Evolutionary conservation across 1,140 invertebrate species (phyloP), one percentile per base, ranked within the genome.

Genomic region (Samia ricini): DNA sequence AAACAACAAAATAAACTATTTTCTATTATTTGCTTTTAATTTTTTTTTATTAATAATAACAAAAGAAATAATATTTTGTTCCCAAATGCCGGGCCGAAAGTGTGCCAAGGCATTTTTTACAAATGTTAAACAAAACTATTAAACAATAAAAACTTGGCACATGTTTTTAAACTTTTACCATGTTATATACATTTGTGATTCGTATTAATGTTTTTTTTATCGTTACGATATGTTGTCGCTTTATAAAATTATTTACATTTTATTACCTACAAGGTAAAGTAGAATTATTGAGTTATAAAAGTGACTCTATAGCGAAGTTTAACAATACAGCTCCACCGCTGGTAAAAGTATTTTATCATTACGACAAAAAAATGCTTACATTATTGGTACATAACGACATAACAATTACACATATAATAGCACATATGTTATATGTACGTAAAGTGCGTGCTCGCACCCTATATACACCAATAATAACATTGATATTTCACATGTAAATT

Each of bases 161-260:
- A 24, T 55, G 8, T 24, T 51, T 51, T 22, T 21, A 7, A 7
- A 55, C 33, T 42, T 15, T 42, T 15, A 15, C 3, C 10, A 55
- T 24, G 1, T 24, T 51, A 24, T 22, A 55, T n/a, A 15, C 24
- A 21, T n/a, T 12, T 15, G 24, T 4, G 22, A 22, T 24, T 23
- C 6, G 48, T 19, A 19, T 18, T n/a, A 49, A 15, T 42, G 8
- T 15, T 42, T 42, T 42, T 42, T 42, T 42, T 24, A 4, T 55
- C 4, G 24, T 55, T 55, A 57, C 19, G 56, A 58, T 58, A 58
- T 58, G 56, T 58, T 48, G 24, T 36, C 56, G 19, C 10, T 58
- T 4, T 23, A 36, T 29, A 58, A 57, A 58, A 58, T 42, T 58
- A 58, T 58, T 58, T 58, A 58, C 56, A 58, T 2, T 55, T 24